Evolutionary conservation across 2,113 vertebrate species (phyloP).

Genomic region (Colinus virginianus): DNA sequence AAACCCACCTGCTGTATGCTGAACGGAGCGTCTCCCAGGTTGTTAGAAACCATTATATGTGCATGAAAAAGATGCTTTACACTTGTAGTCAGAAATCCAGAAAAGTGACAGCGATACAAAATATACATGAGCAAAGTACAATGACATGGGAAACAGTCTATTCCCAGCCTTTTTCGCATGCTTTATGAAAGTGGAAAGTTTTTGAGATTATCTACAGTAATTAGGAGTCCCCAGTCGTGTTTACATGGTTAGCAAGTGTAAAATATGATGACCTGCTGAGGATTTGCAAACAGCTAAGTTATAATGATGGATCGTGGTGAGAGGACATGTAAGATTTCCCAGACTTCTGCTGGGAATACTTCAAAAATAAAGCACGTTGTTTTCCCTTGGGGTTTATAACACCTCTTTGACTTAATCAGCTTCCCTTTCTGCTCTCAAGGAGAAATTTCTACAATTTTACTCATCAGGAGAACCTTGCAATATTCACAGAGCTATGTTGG

Average conservation of each 20-base stretch:
- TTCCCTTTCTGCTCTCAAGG: constrained; percentile 71
- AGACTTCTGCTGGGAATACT: constrained; percentile 74
- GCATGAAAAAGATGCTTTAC: constrained; percentile 48
- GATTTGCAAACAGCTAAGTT: constrained; percentile 74
- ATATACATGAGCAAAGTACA: constrained; percentile 45
- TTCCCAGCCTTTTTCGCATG: constrained; percentile 56
- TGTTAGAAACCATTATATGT: constrained; percentile 25
- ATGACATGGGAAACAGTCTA: not conserved
- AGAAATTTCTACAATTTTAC: constrained; percentile 71
- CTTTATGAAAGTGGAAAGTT: constrained; percentile 59
- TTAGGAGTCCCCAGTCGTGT: constrained; percentile 73
- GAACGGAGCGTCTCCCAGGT: constrained; percentile 56
- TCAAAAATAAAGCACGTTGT: constrained; percentile 72
- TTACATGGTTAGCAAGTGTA: constrained; percentile 76
- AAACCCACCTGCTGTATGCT: constrained; percentile 64
- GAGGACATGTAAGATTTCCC: constrained; percentile 68
- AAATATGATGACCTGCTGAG: constrained; percentile 76
- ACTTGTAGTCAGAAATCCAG: constrained; percentile 45
- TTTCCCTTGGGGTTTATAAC: constrained; percentile 71
- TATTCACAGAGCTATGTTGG: constrained; percentile 2
- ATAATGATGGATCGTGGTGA: constrained; percentile 72
- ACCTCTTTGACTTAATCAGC: constrained; percentile 78
- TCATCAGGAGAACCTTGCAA: constrained; percentile 50
- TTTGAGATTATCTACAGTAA: constrained; percentile 73
- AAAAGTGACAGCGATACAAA: constrained; percentile 63